These are phyloP conservation scores for Manis pentadactyla DNA, from an alignment of 2,797 vertebrate species.

Conservation along the genomic window DNA sequence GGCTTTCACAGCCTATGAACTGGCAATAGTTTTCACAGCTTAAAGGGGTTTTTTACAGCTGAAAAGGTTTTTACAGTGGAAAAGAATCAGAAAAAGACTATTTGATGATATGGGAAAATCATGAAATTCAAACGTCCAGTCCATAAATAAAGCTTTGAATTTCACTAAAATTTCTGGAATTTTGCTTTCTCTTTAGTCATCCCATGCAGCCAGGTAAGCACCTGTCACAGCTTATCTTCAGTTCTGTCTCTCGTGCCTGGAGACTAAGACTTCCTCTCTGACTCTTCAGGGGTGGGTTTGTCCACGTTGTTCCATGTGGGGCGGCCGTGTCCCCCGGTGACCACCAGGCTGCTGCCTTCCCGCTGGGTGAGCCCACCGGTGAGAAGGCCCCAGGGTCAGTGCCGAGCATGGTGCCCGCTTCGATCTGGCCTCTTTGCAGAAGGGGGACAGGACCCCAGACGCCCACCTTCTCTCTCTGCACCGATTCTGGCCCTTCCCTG, in stretches of 20 bases:
- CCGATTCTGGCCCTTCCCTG: accelerated
- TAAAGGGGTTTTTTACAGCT: too few species aligned
- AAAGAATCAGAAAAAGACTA: background rate
- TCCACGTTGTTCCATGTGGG: accelerated
- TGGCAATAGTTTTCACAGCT: background rate
- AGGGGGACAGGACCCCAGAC: accelerated
- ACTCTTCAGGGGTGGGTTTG: accelerated
- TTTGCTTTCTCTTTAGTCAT: accelerated
- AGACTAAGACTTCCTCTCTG: accelerated
- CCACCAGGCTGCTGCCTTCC: background rate
- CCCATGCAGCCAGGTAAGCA: too few species aligned
- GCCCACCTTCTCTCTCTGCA: too few species aligned
- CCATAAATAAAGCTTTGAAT: background rate
- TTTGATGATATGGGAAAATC: background rate
- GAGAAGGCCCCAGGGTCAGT: too few species aligned
- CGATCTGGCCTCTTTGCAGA: accelerated
- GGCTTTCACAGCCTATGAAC: accelerated
- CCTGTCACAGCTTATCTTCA: accelerated
- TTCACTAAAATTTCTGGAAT: too few species aligned
- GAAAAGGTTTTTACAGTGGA: too few species aligned
- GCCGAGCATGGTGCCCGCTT: too few species aligned
- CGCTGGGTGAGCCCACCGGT: too few species aligned
- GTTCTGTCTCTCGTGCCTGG: accelerated
- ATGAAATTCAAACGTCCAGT: accelerated
- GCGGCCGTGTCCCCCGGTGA: accelerated